Evolutionary conservation across 2,797 vertebrate genomes (phyloP).

Genomic region (Pantherophis alleghaniensis): DNA sequence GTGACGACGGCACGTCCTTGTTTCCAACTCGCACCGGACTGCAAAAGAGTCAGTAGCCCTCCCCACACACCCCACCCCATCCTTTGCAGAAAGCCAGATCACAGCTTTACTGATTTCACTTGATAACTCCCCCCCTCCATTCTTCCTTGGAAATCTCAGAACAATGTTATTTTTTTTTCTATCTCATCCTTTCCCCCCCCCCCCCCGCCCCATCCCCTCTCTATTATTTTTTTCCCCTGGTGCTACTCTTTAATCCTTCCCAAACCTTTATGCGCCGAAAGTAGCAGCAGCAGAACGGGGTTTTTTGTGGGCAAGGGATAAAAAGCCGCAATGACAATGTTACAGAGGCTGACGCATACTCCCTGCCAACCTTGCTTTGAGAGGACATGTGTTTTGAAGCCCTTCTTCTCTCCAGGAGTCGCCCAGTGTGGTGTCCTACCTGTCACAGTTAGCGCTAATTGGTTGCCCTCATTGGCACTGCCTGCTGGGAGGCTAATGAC

Average conservation of each 20-base stretch:
- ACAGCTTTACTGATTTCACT: neutral
- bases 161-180: neutral
- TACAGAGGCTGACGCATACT: neutral
- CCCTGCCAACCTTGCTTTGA: slow-evolving; percentile 24
- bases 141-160: slow-evolving; percentile 23
- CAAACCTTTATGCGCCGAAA: neutral
- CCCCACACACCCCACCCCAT: neutral
- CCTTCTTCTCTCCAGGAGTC: slow-evolving; percentile 23
- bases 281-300: neutral
- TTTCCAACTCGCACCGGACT: neutral
- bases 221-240: neutral
- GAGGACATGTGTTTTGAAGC: slow-evolving; percentile 26
- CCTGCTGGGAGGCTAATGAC: slow-evolving; percentile 40
- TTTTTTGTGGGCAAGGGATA: slow-evolving; percentile 1
- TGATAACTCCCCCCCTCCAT: neutral
- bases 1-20: neutral
- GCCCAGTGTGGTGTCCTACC: slow-evolving; percentile 35
- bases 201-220: neutral
- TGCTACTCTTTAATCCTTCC: slow-evolving; percentile 9
- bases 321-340: slow-evolving; percentile 5
- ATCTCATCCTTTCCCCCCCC: slow-evolving; percentile 11
- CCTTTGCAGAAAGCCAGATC: neutral
- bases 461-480: slow-evolving; percentile 42
- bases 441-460: slow-evolving; percentile 29
- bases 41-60: neutral